Base-by-base conservation (phyloP, 2,113 vertebrate species). In the Onychostoma macrolepis region DNA sequence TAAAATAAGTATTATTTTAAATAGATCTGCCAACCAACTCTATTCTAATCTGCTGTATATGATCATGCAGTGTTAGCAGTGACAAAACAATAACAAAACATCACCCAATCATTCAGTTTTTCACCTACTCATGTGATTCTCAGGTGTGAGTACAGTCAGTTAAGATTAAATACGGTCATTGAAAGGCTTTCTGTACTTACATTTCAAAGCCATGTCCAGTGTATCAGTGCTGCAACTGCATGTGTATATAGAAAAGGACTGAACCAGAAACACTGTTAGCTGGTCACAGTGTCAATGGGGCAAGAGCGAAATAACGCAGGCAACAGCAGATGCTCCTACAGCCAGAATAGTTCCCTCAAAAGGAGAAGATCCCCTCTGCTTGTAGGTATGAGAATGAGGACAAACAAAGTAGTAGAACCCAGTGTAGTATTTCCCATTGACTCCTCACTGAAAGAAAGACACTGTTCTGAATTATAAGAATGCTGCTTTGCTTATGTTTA, bases 401-500 rank as follows among this genome's bases (percentile, higher is more conserved):
- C 36, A 41, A 76, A 75, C 30, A 48, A 74, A 28, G 21, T 72
- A 48, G 53, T 26, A 33, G 48, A 78, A 69, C 30, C 48, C 36
- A 75, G 9, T 48, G 36, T 30, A 72, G 83, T 74, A 72, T 76
- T 58, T 85, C 63, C 24, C 50, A 61, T 75, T 36, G 28, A 58
- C 81, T 63, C 69, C 61, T 69, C 85, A 26, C 45, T 75, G 83
- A 65, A 72, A 86, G 67, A 61, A 77, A 80, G 65, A 67, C 53
- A 72, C 82, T 12, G 83, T 76, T 85, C 78, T 81, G 71, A 86
- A 85, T 87, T 78, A 82, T 82, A 85, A 87, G 72, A 83, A 88
- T 87, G 82, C 87, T 81, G 87, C 76, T 82, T 87, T 87, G 85
- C 83, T 88, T 85, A 86, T 88, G 89, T 88, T 90, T 88, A 87